Evolutionary conservation across 2,113 vertebrate species (phyloP), one percentile per base, ranked within the genome.

Genomic region (Nipponia nippon): DNA sequence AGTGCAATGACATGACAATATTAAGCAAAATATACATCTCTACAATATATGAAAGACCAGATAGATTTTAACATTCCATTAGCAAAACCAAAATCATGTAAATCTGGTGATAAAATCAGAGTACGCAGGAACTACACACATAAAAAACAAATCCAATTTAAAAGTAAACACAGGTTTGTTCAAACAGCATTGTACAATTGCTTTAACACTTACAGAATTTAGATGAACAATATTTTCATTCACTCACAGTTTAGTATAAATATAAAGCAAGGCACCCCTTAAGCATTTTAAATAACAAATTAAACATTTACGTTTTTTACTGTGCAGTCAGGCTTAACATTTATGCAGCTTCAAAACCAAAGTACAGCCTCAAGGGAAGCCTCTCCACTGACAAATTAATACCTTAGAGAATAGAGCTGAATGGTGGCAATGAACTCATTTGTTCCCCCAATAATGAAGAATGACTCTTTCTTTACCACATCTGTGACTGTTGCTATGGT

Each of bases 401-500:
- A 99, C 98, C 98, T 99, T 98, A 95, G 98, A 99, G 98, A 98
- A 98, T 98, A 97, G 97, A 97, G 98, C 98, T 98, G 98, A 99
- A 99, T 98, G 97, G 98, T 98, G 97, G 98, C 98, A 98, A 99
- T 99, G 98, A 99, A 99, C 98, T 99, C 98, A 99, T 99, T 99
- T 99, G 98, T 98, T 99, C 98, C 98, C 98, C 98, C 98, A 98
- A 99, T 99, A 99, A 99, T 99, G 98, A 99, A 99, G 98, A 99
- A 99, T 99, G 98, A 99, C 98, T 99, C 98, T 98, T 98, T 98
- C 98, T 98, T 98, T 98, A 98, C 98, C 98, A 98, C 98, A 98
- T 98, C 98, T 98, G 98, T 99, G 99, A 98, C 91, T 98, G 99
- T 99, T 99, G 98, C 99, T 97, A 99, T 99, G 98, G 99, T 96